These are phyloP conservation scores for Malacoraja senta DNA, from an alignment of 2,797 vertebrate species.

Conservation along the genomic window DNA sequence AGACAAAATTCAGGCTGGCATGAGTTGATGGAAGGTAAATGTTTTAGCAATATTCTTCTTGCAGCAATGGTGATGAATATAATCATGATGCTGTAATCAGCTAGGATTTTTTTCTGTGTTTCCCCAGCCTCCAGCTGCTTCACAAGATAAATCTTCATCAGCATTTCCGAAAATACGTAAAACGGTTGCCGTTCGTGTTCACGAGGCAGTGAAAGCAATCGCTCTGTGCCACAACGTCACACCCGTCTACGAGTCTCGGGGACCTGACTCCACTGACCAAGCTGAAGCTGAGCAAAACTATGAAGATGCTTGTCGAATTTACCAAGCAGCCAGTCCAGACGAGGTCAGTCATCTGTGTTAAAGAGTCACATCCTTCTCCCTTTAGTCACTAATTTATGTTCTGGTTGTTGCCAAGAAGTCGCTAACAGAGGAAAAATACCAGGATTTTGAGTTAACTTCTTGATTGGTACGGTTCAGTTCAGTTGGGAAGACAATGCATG, in stretches of 20 bases:
- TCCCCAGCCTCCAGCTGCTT: slow-evolving; percentile 68
- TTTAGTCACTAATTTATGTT: no score
- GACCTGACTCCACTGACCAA: slow-evolving; percentile 77
- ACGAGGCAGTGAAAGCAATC: slow-evolving; percentile 92
- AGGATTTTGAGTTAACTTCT: no score
- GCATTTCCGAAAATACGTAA: slow-evolving; percentile 85
- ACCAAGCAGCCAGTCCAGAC: slow-evolving; percentile 94
- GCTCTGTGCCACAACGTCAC: slow-evolving; percentile 95
- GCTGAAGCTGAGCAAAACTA: slow-evolving; percentile 93
- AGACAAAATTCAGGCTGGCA: not conserved
- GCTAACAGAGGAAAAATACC: no score
- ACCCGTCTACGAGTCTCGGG: slow-evolving; percentile 85
- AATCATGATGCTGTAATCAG: not conserved
- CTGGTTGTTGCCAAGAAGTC: no score
- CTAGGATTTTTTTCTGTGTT: not conserved
- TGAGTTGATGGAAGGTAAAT: slow-evolving; percentile 4
- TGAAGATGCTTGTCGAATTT: slow-evolving; percentile 88
- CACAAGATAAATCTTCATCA: slow-evolving; percentile 60
- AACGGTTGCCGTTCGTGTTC: slow-evolving; percentile 90
- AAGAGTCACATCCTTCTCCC: not conserved
- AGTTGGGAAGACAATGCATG: no score
- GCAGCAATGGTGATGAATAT: not conserved
- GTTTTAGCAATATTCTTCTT: not conserved
- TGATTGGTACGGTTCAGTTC: no score
- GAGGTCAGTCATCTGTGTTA: slow-evolving; percentile 65